A percentile compares a stretch with the other conserved stretches of the same genome.
These are phyloP conservation scores for Fistularia commersonii DNA, from an alignment of 2,797 vertebrate species.

Conservation along the genomic window DNA sequence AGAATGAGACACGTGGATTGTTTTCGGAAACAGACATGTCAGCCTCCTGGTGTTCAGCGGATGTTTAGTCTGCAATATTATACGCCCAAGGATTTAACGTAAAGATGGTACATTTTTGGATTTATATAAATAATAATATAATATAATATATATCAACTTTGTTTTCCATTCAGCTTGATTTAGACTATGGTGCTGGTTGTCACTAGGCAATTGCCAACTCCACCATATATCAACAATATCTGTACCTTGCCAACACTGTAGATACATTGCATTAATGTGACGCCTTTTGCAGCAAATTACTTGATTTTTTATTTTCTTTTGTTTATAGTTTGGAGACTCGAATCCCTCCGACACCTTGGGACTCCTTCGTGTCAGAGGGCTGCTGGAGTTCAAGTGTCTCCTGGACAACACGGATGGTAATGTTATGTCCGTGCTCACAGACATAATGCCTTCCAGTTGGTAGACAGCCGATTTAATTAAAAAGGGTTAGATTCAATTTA, in stretches of 20 bases:
- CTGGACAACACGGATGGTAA: conserved; percentile 82
- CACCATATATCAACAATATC: no score
- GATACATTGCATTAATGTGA: not conserved
- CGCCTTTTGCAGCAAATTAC: no score
- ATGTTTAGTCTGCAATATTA: no score
- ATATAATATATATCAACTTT: not conserved
- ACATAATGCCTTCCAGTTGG: no score
- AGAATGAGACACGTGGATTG: conserved; percentile 53
- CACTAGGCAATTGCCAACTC: no score
- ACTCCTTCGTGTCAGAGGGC: conserved; percentile 84
- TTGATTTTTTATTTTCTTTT: no score
- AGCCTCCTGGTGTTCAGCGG: conserved; percentile 14
- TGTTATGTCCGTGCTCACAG: no score
- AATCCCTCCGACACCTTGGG: conserved; percentile 49
- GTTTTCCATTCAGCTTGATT: not conserved
- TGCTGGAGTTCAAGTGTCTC: conserved; percentile 85
- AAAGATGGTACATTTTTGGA: no score
- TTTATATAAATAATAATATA: no score
- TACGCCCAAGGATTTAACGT: no score
- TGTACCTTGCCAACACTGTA: not conserved
- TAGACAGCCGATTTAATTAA: no score
- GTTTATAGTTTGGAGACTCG: conserved; percentile 60
- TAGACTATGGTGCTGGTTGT: not conserved
- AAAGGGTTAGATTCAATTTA: no score
- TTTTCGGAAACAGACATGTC: conserved; percentile 40